A percentile compares a stretch with the other conserved stretches of the same genome.
phyloP scores from a whole-genome alignment of 2,113 vertebrate genomes.

The Rattus rattus region DNA sequence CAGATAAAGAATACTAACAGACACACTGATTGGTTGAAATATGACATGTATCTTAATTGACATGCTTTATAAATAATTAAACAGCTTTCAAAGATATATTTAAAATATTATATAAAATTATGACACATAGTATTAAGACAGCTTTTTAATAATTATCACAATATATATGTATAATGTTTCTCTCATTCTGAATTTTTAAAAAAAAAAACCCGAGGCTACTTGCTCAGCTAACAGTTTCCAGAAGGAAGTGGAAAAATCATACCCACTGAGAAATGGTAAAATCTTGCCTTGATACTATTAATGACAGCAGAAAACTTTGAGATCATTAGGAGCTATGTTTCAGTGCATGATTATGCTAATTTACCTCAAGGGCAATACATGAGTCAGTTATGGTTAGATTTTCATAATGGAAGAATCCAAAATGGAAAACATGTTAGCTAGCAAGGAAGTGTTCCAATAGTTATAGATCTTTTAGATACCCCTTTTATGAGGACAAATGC shows the following conservation, averaged over 20 bases:
- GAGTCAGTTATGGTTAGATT: neutral
- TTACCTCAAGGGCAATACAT: neutral
- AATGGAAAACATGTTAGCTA: neutral
- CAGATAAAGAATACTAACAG: neutral
- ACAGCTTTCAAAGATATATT: too few relatives aligned
- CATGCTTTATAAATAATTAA: neutral
- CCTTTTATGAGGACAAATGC: neutral
- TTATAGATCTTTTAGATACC: neutral
- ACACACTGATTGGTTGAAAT: neutral
- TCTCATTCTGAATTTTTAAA: neutral
- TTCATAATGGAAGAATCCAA: neutral
- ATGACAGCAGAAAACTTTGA: neutral
- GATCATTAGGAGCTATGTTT: neutral
- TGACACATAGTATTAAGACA: neutral
- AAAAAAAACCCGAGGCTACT: neutral
- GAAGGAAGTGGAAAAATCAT: neutral
- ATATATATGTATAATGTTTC: neutral
- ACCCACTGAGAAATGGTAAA: neutral
- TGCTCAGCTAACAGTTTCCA: neutral
- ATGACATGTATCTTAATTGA: neutral
- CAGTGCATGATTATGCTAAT: neutral
- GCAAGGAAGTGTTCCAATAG: neutral
- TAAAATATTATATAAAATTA: too few relatives aligned
- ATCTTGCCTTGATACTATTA: neutral
- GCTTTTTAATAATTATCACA: neutral